Conservation (phyloP, 37 sponge, comb jelly and placozoan genomes). For the Axinella damicornis region DNA sequence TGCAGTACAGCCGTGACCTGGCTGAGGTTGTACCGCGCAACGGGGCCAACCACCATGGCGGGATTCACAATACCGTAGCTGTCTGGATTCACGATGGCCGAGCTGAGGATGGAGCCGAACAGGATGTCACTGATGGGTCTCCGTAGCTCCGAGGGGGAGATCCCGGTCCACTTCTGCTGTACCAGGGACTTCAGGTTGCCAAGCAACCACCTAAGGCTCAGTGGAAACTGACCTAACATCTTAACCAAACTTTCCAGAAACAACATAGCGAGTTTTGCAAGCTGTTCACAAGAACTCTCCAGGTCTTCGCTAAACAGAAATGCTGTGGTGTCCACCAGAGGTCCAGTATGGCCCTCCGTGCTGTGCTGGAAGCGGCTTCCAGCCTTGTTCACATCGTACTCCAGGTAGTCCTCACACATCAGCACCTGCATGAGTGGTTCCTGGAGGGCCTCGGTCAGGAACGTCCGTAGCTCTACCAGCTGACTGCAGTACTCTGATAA, state of each 20-base stretch:
- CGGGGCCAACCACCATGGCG: constrained; percentile 3
- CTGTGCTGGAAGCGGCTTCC: constrained; percentile 25
- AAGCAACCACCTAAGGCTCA: constrained; percentile 58
- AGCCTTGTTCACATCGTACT: constrained; percentile 67
- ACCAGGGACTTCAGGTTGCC: constrained; percentile 24
- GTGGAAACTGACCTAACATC: constrained; percentile 15
- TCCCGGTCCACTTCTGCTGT: constrained; percentile 46
- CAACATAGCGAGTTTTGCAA: constrained; percentile 12
- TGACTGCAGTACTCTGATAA: constrained; percentile 55
- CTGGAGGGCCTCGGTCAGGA: constrained; percentile 38
- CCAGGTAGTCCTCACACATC: constrained; percentile 36
- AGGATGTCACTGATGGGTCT: constrained; percentile 47
- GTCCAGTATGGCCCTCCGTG: not conserved
- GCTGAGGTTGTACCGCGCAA: constrained; percentile 58
- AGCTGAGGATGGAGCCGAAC: constrained; percentile 55
- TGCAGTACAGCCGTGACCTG: constrained; percentile 53
- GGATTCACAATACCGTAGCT: constrained; percentile 50
- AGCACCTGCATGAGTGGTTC: constrained; percentile 42
- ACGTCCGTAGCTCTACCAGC: constrained; percentile 34
- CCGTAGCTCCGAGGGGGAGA: constrained; percentile 27
- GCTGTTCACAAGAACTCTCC: constrained; percentile 23
- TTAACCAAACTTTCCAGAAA: constrained; percentile 21
- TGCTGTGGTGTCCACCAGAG: not conserved
- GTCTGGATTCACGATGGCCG: constrained; percentile 76
- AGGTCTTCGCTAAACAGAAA: constrained; percentile 57